Evolutionary conservation across 1,140 invertebrate genomes (phyloP).

Genomic region (Thaumatotibia leucotreta): DNA sequence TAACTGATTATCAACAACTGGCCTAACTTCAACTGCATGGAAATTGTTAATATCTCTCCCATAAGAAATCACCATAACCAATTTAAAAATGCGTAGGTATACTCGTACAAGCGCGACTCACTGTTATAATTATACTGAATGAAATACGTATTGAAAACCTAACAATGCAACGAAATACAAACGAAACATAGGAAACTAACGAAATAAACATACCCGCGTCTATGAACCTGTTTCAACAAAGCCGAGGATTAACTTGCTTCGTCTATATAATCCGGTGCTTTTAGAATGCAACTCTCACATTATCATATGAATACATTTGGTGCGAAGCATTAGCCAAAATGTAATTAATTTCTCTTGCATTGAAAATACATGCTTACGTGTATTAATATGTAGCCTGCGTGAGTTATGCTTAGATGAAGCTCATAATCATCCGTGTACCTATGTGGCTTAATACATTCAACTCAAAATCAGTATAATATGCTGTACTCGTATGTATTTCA

Average conservation of each 20-base stretch:
- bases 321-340: slow-evolving; percentile 6
- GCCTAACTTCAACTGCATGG: too few species aligned
- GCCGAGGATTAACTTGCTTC: not conserved
- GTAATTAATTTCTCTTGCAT: not conserved
- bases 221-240: not conserved
- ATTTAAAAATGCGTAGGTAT: too few species aligned
- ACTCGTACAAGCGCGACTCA: too few species aligned
- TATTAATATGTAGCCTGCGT: not conserved
- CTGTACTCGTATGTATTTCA: too few species aligned
- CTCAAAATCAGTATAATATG: too few species aligned
- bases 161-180: not conserved
- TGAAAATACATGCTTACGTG: not conserved
- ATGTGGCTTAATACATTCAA: too few species aligned
- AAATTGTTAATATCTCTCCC: too few species aligned
- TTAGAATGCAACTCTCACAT: slow-evolving; percentile 7
- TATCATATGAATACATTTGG: slow-evolving; percentile 12
- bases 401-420: not conserved
- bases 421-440: too few species aligned
- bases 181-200: not conserved
- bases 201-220: not conserved
- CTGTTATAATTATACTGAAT: too few species aligned
- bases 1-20: too few species aligned
- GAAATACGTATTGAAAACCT: too few species aligned
- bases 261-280: slow-evolving; percentile 7
- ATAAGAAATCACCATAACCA: too few species aligned